phyloP scores from a whole-genome alignment of 2,113 vertebrate genomes.

The Chloropsis cyanopogon region DNA sequence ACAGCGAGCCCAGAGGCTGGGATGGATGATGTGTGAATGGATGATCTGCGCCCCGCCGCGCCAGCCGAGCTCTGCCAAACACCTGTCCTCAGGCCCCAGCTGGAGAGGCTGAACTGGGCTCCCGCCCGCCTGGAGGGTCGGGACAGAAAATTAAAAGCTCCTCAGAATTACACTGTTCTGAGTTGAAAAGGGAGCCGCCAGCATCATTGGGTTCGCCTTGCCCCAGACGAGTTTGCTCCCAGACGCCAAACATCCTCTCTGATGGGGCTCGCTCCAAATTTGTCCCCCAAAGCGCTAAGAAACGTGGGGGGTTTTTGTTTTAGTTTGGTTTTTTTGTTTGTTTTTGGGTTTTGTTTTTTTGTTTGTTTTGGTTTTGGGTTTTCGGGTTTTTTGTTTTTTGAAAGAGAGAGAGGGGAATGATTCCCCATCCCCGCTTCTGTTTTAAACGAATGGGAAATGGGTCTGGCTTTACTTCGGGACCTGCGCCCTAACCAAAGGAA shows the following conservation, averaged over 20 bases:
- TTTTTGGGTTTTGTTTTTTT: too few relatives aligned
- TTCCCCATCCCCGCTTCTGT: neutral
- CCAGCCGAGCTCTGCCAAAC: neutral
- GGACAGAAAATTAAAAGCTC: neutral
- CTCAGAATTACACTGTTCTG: neutral
- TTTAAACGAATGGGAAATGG: neutral
- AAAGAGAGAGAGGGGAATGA: too few relatives aligned
- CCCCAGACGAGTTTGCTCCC: neutral
- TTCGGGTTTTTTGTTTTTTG: neutral
- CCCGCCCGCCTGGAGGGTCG: neutral
- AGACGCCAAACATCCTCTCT: too few relatives aligned
- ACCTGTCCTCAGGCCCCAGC: neutral
- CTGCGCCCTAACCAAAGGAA: neutral
- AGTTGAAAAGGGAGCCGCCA: neutral
- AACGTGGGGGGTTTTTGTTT: too few relatives aligned
- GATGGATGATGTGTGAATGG: neutral
- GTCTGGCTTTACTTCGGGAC: neutral
- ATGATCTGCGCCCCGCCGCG: too few relatives aligned
- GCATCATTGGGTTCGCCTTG: neutral
- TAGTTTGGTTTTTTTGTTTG: neutral
- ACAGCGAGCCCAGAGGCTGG: neutral
- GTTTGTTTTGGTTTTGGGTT: neutral
- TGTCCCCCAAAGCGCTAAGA: neutral
- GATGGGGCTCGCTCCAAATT: rapidly evolving
- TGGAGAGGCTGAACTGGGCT: neutral